These are phyloP conservation scores for Metopia argyrocephala DNA, from an alignment of 2,888 invertebrate species.

Conservation along the genomic window DNA sequence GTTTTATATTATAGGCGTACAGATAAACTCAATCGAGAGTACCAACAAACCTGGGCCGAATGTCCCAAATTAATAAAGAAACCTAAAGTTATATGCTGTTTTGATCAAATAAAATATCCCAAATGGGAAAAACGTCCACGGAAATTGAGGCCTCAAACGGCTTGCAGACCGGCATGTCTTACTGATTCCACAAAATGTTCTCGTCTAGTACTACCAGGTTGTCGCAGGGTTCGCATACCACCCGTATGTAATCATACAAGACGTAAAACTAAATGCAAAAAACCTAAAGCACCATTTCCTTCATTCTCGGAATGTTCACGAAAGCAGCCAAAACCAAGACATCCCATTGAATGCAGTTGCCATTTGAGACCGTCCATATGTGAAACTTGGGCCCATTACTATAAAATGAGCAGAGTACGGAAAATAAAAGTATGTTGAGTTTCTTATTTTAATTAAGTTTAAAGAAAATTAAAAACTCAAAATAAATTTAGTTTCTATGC, in stretches of 20 bases:
- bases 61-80: constrained; percentile 69
- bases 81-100: constrained; percentile 69
- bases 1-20: constrained; percentile 72
- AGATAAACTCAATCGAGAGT: constrained; percentile 71
- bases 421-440: constrained; percentile 1
- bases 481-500: no score
- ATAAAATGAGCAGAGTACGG: not conserved
- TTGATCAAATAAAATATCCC: constrained; percentile 57
- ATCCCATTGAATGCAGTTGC: constrained; percentile 66
- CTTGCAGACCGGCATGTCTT: constrained; percentile 27
- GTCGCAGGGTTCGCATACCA: constrained; percentile 47
- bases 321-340: constrained; percentile 27
- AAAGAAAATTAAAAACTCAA: constrained; percentile 1
- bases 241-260: constrained; percentile 59
- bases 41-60: constrained; percentile 74
- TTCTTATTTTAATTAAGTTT: not conserved
- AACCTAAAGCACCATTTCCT: constrained; percentile 64
- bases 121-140: constrained; percentile 41
- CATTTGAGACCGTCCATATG: constrained; percentile 64
- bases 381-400: constrained; percentile 61
- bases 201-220: constrained; percentile 26
- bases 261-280: constrained; percentile 35
- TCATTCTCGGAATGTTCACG: constrained; percentile 66
- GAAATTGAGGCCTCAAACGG: constrained; percentile 34
- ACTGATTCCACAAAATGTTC: constrained; percentile 10